Evolutionary conservation across 2,888 invertebrate species (phyloP), one percentile per base, ranked within the genome.

Genomic region (Chalcis sispes): DNA sequence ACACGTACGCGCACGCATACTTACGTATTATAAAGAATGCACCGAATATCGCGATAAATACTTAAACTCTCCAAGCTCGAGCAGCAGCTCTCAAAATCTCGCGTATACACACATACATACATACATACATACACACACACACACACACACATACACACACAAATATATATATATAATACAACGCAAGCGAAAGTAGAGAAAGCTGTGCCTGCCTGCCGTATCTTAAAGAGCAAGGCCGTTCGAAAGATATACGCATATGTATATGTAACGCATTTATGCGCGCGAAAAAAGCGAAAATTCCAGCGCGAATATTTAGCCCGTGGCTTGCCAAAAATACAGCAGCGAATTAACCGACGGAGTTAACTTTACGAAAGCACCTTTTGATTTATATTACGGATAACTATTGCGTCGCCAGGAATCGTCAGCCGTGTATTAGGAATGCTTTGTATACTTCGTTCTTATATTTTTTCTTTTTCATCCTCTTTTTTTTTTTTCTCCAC

Each of bases 181-280:
- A n/a, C 80, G 81, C 81, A 84, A 88, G 88, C 88, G 88, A 88
- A 88, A 88, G 88, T 87, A 85, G 88, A 88, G 88, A 88, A 88
- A 88, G 88, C 84, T 82, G 82, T 62, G 77, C 78, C 54, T 23
- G 46, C 64, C 40, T 61, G 36, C 23, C 23, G 42, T 13, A 25
- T 23, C n/a, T 29, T 61, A 36, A 36, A 36, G 10, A 36, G 5
- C 36, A n/a, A n/a, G n/a, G n/a, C 10, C 36, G 10, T 36, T 10
- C 4, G 36, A 36, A 36, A 46, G 15, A 46, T 15, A n/a, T 15
- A 46, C 13, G 46, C n/a, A 15, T 46, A 15, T 46, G 46, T 15
- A 15, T 46, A n/a, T 46, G 46, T n/a, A n/a, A 46, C 13, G 46
- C 13, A 46, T 46, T 18, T 50, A 7, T 20, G 18, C 20, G 2